phyloP scores from a whole-genome alignment of 2,113 vertebrate species.

The Petromus typicus region DNA sequence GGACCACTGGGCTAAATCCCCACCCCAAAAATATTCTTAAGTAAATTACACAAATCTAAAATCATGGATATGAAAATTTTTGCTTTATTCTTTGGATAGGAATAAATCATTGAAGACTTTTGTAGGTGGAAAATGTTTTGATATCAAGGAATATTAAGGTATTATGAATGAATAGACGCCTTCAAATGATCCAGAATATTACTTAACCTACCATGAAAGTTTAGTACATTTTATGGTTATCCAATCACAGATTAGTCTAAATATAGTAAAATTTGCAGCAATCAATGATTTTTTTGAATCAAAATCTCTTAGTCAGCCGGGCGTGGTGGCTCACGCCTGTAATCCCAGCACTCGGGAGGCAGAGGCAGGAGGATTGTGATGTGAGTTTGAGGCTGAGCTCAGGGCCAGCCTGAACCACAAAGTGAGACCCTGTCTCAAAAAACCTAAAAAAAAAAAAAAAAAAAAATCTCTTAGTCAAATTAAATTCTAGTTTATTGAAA shows the following conservation, averaged over 20 bases:
- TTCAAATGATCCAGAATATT: neutral
- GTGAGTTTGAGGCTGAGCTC: too few species aligned
- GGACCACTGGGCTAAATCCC: too few species aligned
- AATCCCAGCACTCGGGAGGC: too few species aligned
- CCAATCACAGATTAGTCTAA: neutral
- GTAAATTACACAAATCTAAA: neutral
- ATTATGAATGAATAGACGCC: neutral
- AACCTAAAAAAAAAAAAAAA: too few species aligned
- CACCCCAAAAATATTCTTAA: too few species aligned
- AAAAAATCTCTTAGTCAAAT: too few species aligned
- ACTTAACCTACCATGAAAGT: neutral
- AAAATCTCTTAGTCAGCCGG: too few species aligned
- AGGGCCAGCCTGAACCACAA: too few species aligned
- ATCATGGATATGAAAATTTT: neutral
- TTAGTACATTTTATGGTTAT: neutral
- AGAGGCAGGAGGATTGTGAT: too few species aligned
- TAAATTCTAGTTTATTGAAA: neutral
- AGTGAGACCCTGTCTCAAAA: too few species aligned
- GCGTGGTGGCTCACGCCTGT: too few species aligned
- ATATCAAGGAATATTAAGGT: neutral
- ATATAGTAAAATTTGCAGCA: neutral
- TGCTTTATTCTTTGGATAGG: neutral
- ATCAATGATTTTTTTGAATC: neutral
- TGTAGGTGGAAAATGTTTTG: neutral
- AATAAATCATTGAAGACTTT: neutral